Percentiles rank a stretch among this genome's conserved stretches.
phyloP scores from a whole-genome alignment of 2,888 invertebrate genomes.

The Drosophila austrosaltans region DNA sequence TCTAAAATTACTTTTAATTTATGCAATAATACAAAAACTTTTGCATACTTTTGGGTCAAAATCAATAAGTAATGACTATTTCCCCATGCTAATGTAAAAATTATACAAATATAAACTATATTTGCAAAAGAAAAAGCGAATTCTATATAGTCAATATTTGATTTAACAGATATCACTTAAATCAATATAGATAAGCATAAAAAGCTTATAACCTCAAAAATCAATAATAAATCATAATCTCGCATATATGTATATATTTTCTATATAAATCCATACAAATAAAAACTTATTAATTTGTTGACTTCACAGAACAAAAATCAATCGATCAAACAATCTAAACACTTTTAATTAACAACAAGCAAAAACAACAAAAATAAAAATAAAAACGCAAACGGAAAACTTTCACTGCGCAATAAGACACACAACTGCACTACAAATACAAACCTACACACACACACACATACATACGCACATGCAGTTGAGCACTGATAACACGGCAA shows the following conservation, averaged over 20 bases:
- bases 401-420: slow-evolving; percentile 76
- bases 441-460: slow-evolving; percentile 8
- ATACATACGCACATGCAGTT: background rate
- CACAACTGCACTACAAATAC: slow-evolving; percentile 27
- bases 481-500: slow-evolving; percentile 40
- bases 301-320: slow-evolving; percentile 9
- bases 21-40: background rate
- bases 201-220: background rate
- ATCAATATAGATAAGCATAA: background rate
- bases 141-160: too few relatives aligned
- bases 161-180: too few relatives aligned
- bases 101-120: too few relatives aligned
- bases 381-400: slow-evolving; percentile 48
- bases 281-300: background rate
- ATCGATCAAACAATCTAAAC: slow-evolving; percentile 22
- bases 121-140: too few relatives aligned
- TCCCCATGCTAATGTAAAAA: too few relatives aligned
- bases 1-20: too few relatives aligned
- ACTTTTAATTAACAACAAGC: slow-evolving; percentile 36
- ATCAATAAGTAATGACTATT: background rate
- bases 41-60: slow-evolving; percentile 8
- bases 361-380: slow-evolving; percentile 11
- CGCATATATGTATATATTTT: background rate
- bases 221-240: slow-evolving; percentile 1
- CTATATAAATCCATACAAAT: background rate